A percentile compares a stretch with the other conserved stretches of the same genome.
These are phyloP conservation scores for Drosophila cracens DNA, from an alignment of 2,888 invertebrate species.

Conservation along the genomic window DNA sequence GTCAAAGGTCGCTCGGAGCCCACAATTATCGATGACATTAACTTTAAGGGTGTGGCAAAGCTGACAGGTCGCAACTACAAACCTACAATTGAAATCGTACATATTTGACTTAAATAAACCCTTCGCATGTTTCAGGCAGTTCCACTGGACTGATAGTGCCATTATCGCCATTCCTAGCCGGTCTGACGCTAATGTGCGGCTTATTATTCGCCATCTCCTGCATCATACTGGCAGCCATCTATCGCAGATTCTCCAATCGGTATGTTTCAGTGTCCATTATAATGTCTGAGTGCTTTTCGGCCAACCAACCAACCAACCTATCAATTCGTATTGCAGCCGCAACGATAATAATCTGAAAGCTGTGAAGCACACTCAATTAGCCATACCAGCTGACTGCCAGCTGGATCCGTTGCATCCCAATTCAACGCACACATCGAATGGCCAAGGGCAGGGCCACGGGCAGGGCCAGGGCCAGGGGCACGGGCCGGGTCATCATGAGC, in stretches of 20 bases:
- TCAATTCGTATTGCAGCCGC: constrained; percentile 80
- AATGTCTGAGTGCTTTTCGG: constrained; percentile 18
- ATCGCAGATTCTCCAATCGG: constrained; percentile 87
- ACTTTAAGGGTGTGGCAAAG: constrained; percentile 94
- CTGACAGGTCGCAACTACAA: constrained; percentile 89
- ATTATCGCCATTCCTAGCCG: constrained; percentile 91
- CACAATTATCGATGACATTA: constrained; percentile 92
- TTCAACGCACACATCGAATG: constrained; percentile 59
- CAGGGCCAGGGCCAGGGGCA: constrained; percentile 43
- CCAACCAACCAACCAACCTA: constrained; percentile 15
- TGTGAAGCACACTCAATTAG: constrained; percentile 85
- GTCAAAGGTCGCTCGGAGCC: constrained; percentile 95
- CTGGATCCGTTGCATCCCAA: constrained; percentile 84
- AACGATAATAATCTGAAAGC: constrained; percentile 85
- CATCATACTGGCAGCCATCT: constrained; percentile 90
- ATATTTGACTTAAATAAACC: constrained; percentile 1
- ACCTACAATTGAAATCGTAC: background rate
- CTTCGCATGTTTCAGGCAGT: constrained; percentile 86
- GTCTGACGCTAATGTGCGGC: constrained; percentile 91
- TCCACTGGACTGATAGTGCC: constrained; percentile 87
- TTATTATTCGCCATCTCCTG: constrained; percentile 91
- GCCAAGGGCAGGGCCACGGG: constrained; percentile 45
- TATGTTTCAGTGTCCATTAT: constrained; percentile 77
- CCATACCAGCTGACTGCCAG: constrained; percentile 85
- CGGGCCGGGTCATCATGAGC: constrained; percentile 61